Percentiles rank a stretch among this genome's conserved stretches.
phyloP scores from a whole-genome alignment of 2,888 invertebrate genomes.

The Clusia tigrina region DNA sequence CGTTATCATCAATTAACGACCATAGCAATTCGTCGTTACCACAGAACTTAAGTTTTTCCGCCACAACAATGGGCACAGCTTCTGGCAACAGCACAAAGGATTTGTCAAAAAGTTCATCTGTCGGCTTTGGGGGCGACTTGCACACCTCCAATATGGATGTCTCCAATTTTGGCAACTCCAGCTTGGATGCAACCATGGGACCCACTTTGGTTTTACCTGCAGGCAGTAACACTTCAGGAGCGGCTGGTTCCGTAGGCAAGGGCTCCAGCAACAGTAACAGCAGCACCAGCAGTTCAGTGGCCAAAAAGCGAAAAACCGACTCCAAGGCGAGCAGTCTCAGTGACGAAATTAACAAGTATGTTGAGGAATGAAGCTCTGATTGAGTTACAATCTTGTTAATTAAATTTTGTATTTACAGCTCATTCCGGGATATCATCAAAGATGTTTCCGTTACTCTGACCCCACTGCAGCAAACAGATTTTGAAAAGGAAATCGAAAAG shows the following conservation, averaged over 20 bases:
- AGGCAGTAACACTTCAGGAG: background rate
- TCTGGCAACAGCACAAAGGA: slow-evolving; percentile 18
- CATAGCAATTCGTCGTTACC: slow-evolving; percentile 21
- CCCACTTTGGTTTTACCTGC: background rate
- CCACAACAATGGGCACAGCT: slow-evolving; percentile 27
- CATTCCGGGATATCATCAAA: slow-evolving; percentile 62
- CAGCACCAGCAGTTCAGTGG: slow-evolving; percentile 40
- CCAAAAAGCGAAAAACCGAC: slow-evolving; percentile 62
- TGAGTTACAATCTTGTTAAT: background rate
- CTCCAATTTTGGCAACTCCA: slow-evolving; percentile 62
- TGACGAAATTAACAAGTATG: slow-evolving; percentile 60
- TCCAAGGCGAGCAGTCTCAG: slow-evolving; percentile 45
- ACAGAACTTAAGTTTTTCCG: slow-evolving; percentile 25
- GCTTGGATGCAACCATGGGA: slow-evolving; percentile 67
- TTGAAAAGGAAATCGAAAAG: slow-evolving; percentile 59
- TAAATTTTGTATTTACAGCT: slow-evolving; percentile 37
- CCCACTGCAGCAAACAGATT: slow-evolving; percentile 57
- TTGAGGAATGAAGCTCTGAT: slow-evolving; percentile 4
- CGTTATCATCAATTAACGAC: slow-evolving; percentile 9
- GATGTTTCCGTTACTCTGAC: slow-evolving; percentile 63
- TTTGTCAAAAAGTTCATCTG: slow-evolving; percentile 13
- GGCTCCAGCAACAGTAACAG: slow-evolving; percentile 31
- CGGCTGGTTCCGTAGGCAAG: slow-evolving; percentile 18
- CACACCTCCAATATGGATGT: slow-evolving; percentile 30
- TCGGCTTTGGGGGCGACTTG: slow-evolving; percentile 27